phyloP scores from a whole-genome alignment of 30 jellyfish, hydroid and myxozoan species.

The Hydra vulgaris region DNA sequence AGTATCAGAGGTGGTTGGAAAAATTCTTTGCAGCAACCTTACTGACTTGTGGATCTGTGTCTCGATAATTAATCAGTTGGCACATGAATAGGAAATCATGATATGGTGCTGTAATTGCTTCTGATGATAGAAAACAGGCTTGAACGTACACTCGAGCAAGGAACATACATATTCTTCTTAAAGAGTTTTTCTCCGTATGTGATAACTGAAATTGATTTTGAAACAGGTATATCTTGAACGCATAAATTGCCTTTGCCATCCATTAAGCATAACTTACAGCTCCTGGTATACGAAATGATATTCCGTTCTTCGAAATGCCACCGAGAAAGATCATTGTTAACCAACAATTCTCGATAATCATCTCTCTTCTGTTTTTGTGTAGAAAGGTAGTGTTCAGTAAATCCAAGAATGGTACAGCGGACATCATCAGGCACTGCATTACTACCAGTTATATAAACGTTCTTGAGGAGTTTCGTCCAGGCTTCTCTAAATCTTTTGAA shows the following conservation, averaged over 20 bases:
- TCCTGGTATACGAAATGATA: neutral
- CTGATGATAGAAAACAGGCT: neutral
- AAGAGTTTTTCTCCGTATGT: neutral
- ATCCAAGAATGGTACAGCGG: neutral
- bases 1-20: neutral
- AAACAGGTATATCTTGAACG: neutral
- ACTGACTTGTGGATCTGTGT: neutral
- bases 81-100: neutral
- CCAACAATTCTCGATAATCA: neutral
- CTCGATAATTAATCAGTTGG: neutral
- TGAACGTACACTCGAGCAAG: neutral
- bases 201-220: neutral
- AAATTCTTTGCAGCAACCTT: neutral
- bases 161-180: neutral
- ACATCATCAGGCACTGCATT: neutral
- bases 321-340: neutral
- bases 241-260: neutral
- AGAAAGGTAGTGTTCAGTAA: neutral
- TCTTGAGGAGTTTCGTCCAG: neutral
- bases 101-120: neutral
- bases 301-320: neutral
- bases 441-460: neutral
- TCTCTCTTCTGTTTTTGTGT: neutral
- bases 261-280: neutral
- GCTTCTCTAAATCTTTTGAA: neutral